Evolutionary conservation across 2,113 vertebrate genomes (phyloP), one percentile per base, ranked within the genome.

Genomic region (Callorhinus ursinus): DNA sequence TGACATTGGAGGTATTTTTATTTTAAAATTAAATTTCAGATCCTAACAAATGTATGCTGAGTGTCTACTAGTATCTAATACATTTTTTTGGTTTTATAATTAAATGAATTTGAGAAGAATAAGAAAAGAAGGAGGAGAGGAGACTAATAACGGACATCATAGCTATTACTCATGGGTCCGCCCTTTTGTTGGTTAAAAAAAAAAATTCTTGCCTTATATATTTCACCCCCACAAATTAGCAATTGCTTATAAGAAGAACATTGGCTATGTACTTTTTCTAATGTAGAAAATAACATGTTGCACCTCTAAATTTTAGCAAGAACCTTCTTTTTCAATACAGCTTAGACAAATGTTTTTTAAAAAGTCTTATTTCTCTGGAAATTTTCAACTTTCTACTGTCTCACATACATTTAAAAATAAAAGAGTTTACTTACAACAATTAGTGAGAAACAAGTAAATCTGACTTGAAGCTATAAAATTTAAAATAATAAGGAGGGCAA

Each of bases 381-480:
- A 77, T 87, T 39, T 21, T 55, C 67, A 39, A 53, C 19, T 86
- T 93, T 82, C 84, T 94, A 96, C 26, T 33, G 21, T 36, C 33
- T 59, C 88, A 82, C 15, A 2, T 84, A 61, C 88, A 72, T 82
- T 76, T 59, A 28, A 22, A 57, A 65, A 21, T 76, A 88, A 26
- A 81, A 12, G 59, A 67, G 24, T 28, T 83, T 92, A 90, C 74
- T 94, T 93, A 63, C 1, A 84, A 26, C 53, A 79, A 53, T 39
- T 85, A 74, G 28, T 69, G 12, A 90, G 42, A 74, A 96, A 81
- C 8, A 74, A 87, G 63, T 84, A 91, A 89, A 77, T 91, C 16
- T 93, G 81, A 92, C 24, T 81, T 92, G 26, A 88, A 96, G 69
- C 51, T 85, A 39, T 90, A 80, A 81, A 91, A 93, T 46, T 88